A percentile compares a stretch with the other conserved stretches of the same genome.
phyloP scores from a whole-genome alignment of 2,888 invertebrate species.

The Rhogogaster chlorosoma region DNA sequence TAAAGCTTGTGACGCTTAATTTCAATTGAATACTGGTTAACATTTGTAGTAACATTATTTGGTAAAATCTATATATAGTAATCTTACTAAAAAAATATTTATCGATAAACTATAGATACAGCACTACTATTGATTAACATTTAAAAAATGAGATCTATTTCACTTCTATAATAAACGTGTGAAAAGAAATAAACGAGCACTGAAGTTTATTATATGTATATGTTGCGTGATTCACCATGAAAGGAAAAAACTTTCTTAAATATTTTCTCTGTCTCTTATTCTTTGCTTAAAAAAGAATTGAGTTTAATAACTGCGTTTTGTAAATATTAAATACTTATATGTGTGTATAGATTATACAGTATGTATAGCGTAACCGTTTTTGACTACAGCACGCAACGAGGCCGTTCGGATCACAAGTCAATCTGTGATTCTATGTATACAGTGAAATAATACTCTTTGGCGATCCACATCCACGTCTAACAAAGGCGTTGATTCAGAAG shows the following conservation, averaged over 20 bases:
- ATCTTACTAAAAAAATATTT: slow-evolving; percentile 69
- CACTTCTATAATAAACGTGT: slow-evolving; percentile 60
- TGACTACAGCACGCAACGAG: slow-evolving; percentile 34
- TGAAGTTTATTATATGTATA: neutral
- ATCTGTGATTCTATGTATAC: slow-evolving; percentile 28
- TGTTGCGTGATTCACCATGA: slow-evolving; percentile 22
- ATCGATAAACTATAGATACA: slow-evolving; percentile 68
- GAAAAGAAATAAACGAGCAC: slow-evolving; percentile 59
- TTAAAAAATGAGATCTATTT: slow-evolving; percentile 68
- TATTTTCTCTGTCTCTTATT: slow-evolving; percentile 21
- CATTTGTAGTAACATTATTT: slow-evolving; percentile 56
- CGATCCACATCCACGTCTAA: slow-evolving; percentile 44
- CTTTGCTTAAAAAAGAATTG: neutral
- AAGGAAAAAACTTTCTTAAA: slow-evolving; percentile 2
- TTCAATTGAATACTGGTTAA: slow-evolving; percentile 52
- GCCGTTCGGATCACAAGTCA: slow-evolving; percentile 31
- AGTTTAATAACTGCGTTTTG: slow-evolving; percentile 27
- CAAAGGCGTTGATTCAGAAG: slow-evolving; percentile 63
- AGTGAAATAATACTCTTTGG: slow-evolving; percentile 43
- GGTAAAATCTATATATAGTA: slow-evolving; percentile 55
- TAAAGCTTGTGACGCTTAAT: slow-evolving; percentile 45
- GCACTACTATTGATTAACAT: slow-evolving; percentile 65
- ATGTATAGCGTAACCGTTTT: slow-evolving; percentile 38
- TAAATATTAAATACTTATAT: slow-evolving; percentile 24
- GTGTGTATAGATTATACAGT: neutral